Base-by-base conservation (phyloP, 2,888 invertebrate genomes). In the Agrilus cyanescens region DNA sequence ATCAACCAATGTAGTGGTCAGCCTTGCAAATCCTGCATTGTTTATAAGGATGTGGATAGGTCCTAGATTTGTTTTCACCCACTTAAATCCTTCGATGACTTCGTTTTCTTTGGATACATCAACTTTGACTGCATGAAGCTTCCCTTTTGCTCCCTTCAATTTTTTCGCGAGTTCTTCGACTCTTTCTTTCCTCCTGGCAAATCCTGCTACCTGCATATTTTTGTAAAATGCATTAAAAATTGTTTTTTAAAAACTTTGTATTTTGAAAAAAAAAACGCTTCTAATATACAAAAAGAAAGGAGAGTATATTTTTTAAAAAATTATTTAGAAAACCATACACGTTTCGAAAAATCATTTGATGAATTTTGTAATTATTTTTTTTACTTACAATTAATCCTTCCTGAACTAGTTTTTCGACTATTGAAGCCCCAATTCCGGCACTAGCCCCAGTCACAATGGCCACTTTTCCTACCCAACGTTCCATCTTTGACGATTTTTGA, bases 391-490 rank as follows among this genome's bases (percentile, higher is more conserved):
- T 37, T 38, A 77, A 50, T 1, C 75, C 77, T 4, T 63, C 58
- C 31, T 62, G 56, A 1, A 68, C 62, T 32, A 75, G 57, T 40
- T 66, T 63, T 46, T 59, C 52, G 7, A 61, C 62, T 35, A 71
- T 63, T 4, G 67, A 68, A 3, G 67, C 68, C 12, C 74, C 78
- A 43, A 79, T 77, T 4, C 78, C 78, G 0, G 70, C 65, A 55
- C 76, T 76, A 5, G 75, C 76, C 2, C 78, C 78, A 0, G 78
- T 78, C 40, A 78, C 76, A 25, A 78, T 68, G 1, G 76, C 78
- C 0, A 74, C 70, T 52, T 72, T 72, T 47, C 73, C 74, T 4
- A 54, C 52, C 76, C 76, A 78, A 30, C 75, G 72, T 12, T 78
- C 72, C 73, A 74, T 74, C 29, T 29, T 41, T 29, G 4, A 13